These are phyloP conservation scores for Drosophila mimica DNA, from an alignment of 2,888 invertebrate genomes.

Conservation along the genomic window DNA sequence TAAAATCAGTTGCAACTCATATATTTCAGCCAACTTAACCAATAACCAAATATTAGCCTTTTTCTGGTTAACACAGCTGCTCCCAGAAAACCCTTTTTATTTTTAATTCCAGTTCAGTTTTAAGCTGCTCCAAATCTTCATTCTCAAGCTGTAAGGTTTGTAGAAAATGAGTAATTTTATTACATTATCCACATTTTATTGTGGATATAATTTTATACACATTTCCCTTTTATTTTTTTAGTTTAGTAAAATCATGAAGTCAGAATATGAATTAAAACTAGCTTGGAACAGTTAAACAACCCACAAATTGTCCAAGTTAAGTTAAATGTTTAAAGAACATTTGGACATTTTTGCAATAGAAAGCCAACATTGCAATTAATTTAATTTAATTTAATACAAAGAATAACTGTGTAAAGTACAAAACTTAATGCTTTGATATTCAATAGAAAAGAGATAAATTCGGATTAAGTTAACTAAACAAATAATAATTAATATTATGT, in stretches of 20 bases:
- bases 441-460: neutral
- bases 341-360: neutral
- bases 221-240: neutral
- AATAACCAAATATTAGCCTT: neutral
- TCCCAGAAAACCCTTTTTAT: neutral
- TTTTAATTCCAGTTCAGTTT: neutral
- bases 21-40: slow-evolving; percentile 3
- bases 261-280: too few relatives aligned
- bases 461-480: neutral
- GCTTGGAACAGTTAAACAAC: too few relatives aligned
- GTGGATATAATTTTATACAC: too few relatives aligned
- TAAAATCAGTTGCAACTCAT: neutral
- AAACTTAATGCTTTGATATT: rapidly evolving
- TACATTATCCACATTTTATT: too few relatives aligned
- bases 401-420: neutral
- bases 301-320: too few relatives aligned
- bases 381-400: too few relatives aligned
- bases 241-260: neutral
- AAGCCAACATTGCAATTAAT: too few relatives aligned
- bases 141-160: neutral
- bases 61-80: neutral
- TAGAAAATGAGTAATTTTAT: too few relatives aligned
- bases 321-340: too few relatives aligned
- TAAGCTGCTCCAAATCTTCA: neutral
- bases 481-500: neutral